phyloP scores from a whole-genome alignment of 2,888 invertebrate species.

The Orthosia cruda region DNA sequence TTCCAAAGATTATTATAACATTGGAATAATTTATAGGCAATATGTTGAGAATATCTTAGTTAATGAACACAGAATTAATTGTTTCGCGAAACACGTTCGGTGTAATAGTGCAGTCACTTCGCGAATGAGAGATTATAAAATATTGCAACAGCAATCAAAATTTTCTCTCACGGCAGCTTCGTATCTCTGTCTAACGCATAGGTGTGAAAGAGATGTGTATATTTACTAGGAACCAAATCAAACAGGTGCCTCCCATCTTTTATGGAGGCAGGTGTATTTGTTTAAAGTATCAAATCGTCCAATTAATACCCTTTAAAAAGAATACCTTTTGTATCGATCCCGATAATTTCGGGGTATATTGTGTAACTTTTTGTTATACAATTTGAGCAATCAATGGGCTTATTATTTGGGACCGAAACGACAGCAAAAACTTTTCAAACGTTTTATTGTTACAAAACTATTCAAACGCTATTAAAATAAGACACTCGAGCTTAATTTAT shows the following conservation, averaged over 20 bases:
- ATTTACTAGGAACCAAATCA: conserved; percentile 63
- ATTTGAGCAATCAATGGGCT: conserved; percentile 72
- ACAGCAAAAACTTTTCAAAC: conserved; percentile 61
- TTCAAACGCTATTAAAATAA: conserved; percentile 66
- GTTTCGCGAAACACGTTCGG: conserved; percentile 59
- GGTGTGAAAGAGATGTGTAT: conserved; percentile 61
- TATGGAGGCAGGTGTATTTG: conserved; percentile 83
- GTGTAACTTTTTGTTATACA: conserved; percentile 70
- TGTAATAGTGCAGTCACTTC: conserved; percentile 63
- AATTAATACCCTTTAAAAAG: conserved; percentile 78
- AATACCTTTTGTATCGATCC: conserved; percentile 62
- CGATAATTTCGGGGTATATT: conserved; percentile 65
- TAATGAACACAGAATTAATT: conserved; percentile 59
- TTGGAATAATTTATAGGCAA: conserved; percentile 57
- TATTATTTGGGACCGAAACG: conserved; percentile 65
- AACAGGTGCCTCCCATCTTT: conserved; percentile 76
- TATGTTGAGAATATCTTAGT: conserved; percentile 48
- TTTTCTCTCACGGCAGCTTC: conserved; percentile 58
- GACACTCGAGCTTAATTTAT: conserved; percentile 54
- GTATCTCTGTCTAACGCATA: conserved; percentile 60
- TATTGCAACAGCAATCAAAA: conserved; percentile 66
- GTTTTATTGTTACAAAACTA: conserved; percentile 70
- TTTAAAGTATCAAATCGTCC: conserved; percentile 80
- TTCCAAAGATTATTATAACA: conserved; percentile 45
- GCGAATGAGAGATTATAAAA: conserved; percentile 66